Base-by-base conservation (phyloP, 2,113 vertebrate genomes). In the Phalacrocorax aristotelis region DNA sequence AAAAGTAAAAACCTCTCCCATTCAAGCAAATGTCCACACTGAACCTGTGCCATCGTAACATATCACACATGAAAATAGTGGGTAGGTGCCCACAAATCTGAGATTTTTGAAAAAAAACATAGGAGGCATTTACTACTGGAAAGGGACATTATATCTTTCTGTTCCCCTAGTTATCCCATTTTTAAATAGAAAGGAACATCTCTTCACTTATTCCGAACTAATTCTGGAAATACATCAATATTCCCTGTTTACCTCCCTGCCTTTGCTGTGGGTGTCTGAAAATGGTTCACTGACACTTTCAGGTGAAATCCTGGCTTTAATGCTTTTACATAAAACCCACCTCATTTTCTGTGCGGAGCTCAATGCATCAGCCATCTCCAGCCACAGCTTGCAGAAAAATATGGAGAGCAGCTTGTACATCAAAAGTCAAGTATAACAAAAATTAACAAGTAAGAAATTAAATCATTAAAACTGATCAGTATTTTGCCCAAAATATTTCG, bases 401-500 rank as follows among this genome's bases (percentile, higher is more conserved):
- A 2, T 54, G 72, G 79, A 92, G 84, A 64, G 18, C 32, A 85
- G 26, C 38, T 68, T 89, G 27, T 90, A 87, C 84, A 68, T 91
- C 89, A 90, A 57, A 79, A 96, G 48, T 92, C 46, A 68, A 87
- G 49, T 48, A 95, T 27, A 42, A 87, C 79, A 77, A 93, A 62
- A 86, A 96, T 70, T 93, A 96, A 72, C 54, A 71, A 87, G 64
- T 66, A 83, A 87, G 77, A 93, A 96, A 94, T 97, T 89, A 97
- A 97, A 95, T 92, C 36, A 89, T 84, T 95, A 95, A 93, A 96
- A 92, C 89, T 62, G 58, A 90, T 83, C 92, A 90, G 25, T 92
- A 36, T 94, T 91, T 96, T 90, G 36, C 79, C 90, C 54, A 77
- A 97, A 97, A 96, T 89, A 95, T 93, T 96, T 95, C 52, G 70